Evolutionary conservation across 2,113 vertebrate species (phyloP).

Genomic region (Odontesthes bonariensis): DNA sequence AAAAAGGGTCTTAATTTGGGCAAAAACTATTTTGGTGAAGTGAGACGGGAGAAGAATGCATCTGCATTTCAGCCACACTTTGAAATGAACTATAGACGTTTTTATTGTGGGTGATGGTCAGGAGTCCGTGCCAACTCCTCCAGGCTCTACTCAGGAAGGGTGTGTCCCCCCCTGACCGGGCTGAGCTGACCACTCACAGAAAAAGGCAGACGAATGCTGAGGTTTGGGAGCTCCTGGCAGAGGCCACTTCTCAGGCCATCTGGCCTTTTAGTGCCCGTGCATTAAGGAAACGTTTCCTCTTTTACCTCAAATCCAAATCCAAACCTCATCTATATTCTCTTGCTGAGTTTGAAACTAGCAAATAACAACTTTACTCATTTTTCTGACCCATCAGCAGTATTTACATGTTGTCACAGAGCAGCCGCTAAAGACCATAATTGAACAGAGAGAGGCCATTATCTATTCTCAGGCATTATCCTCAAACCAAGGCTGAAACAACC

Average conservation of each 20-base stretch:
- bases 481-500: background rate
- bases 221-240: slow-evolving; percentile 46
- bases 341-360: background rate
- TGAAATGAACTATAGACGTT: slow-evolving; percentile 26
- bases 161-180: slow-evolving; percentile 54
- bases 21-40: background rate
- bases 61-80: slow-evolving; percentile 14
- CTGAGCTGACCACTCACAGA: slow-evolving; percentile 62
- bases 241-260: slow-evolving; percentile 44
- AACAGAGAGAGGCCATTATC: background rate
- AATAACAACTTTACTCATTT: background rate
- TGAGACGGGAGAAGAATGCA: background rate
- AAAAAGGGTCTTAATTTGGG: background rate
- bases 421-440: background rate
- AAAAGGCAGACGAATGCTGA: slow-evolving; percentile 56
- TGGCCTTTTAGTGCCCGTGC: slow-evolving; percentile 27
- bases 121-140: slow-evolving; percentile 47
- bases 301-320: background rate
- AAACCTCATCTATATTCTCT: background rate
- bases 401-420: background rate
- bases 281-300: slow-evolving; percentile 15
- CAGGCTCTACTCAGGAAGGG: slow-evolving; percentile 71
- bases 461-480: background rate
- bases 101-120: slow-evolving; percentile 41
- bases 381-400: too few species aligned